Evolutionary conservation across 2,797 vertebrate genomes (phyloP).

Genomic region (Argyrosomus regius): DNA sequence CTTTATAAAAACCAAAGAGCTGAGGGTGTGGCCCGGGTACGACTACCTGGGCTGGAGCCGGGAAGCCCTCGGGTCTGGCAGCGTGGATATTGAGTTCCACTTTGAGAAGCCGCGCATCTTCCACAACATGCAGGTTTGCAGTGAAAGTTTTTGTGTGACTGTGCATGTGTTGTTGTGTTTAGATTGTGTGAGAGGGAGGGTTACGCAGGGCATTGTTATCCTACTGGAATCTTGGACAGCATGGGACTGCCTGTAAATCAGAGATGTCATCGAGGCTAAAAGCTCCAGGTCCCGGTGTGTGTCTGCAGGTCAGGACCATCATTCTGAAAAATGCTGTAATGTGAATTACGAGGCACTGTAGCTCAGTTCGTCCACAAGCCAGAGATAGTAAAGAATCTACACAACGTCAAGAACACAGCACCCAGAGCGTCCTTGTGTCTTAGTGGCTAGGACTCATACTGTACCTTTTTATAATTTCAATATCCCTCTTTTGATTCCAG

Average conservation of each 20-base stretch:
- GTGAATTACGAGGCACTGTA: constrained; percentile 16
- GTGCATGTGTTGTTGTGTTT: not conserved
- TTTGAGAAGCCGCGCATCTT: constrained; percentile 88
- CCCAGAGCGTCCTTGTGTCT: not conserved
- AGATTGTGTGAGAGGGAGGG: not conserved
- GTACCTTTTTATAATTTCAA: not conserved
- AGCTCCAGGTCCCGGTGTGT: constrained; percentile 10
- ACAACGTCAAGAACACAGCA: not conserved
- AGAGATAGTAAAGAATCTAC: constrained; percentile 11
- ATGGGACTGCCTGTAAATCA: constrained; percentile 50
- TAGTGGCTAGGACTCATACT: not conserved
- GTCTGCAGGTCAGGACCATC: constrained; percentile 27
- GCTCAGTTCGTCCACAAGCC: constrained; percentile 11
- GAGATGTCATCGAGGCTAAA: constrained; percentile 38
- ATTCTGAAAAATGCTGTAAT: constrained; percentile 32
- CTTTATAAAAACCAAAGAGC: constrained; percentile 90
- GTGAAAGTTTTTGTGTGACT: not conserved
- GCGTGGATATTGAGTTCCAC: constrained; percentile 93
- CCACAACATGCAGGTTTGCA: constrained; percentile 86
- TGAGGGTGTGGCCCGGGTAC: constrained; percentile 95
- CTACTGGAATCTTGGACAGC: constrained; percentile 26
- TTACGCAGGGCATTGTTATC: constrained; percentile 10
- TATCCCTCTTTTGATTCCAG: not conserved
- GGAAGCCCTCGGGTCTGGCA: constrained; percentile 85
- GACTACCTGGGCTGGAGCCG: constrained; percentile 95